These are phyloP conservation scores for Bagarius yarrelli DNA, from an alignment of 2,113 vertebrate genomes.

Conservation along the genomic window DNA sequence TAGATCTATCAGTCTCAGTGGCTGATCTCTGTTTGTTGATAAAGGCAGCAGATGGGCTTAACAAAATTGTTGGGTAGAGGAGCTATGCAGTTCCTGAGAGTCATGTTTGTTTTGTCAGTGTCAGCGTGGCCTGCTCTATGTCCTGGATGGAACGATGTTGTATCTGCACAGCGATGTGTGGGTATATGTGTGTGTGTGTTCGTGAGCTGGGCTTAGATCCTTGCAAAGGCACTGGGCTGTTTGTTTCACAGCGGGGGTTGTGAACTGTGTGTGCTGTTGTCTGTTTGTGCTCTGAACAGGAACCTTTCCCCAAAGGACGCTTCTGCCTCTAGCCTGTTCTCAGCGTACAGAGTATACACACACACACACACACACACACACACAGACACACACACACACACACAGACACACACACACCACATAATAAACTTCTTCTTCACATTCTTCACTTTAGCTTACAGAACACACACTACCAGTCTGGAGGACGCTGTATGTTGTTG, in stretches of 20 bases:
- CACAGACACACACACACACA: conserved; percentile 21
- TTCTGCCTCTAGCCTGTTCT: conserved; percentile 51
- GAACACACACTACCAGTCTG: conserved; percentile 39
- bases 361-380: conserved; percentile 31
- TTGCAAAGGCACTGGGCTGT: conserved; percentile 51
- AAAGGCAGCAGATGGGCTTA: conserved; percentile 32
- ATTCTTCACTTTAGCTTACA: conserved; percentile 31
- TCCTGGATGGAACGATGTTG: conserved; percentile 32
- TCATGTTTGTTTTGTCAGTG: conserved; percentile 47
- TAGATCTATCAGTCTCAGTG: background rate
- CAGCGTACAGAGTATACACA: conserved; percentile 28
- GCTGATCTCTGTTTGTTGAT: conserved; percentile 21
- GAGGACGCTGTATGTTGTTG: conserved; percentile 43
- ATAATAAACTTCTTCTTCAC: conserved; percentile 13
- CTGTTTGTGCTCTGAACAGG: conserved; percentile 57
- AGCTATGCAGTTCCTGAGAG: conserved; percentile 43
- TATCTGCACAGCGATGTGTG: conserved; percentile 27
- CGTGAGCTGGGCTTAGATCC: conserved; percentile 47
- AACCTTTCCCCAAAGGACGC: conserved; percentile 53
- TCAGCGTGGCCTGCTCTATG: conserved; percentile 23
- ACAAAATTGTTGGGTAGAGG: conserved; percentile 21
- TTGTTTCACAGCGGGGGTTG: conserved; percentile 55
- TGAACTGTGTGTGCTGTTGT: conserved; percentile 51
- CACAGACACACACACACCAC: conserved; percentile 21
- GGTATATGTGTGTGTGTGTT: conserved; percentile 31